Percentiles rank a stretch among this genome's conserved stretches.
These are phyloP conservation scores for Zelostemma sp. DNA, from an alignment of 1,140 invertebrate species.

Conservation along the genomic window DNA sequence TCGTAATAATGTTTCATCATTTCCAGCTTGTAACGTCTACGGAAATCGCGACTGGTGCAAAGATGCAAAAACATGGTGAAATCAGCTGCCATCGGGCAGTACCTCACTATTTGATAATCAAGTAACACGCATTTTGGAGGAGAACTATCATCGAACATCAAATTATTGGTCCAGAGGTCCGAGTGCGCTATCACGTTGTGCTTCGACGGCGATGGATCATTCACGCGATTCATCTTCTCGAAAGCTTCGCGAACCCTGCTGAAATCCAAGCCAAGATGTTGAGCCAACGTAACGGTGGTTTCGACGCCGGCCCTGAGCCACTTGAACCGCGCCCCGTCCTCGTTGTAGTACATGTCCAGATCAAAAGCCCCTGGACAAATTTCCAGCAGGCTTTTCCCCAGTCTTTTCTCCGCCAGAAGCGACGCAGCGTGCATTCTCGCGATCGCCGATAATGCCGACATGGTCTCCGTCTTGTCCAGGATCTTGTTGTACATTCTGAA, in stretches of 20 bases:
- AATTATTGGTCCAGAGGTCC: too few relatives aligned
- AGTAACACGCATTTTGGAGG: too few relatives aligned
- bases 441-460: conserved; percentile 66
- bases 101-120: too few relatives aligned
- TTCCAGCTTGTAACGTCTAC: too few relatives aligned
- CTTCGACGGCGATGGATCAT: conserved; percentile 64
- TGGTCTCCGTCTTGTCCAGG: conserved; percentile 66
- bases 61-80: too few relatives aligned
- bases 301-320: conserved; percentile 54
- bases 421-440: conserved; percentile 73
- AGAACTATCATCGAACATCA: too few relatives aligned
- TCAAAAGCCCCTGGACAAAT: conserved; percentile 44
- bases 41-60: too few relatives aligned
- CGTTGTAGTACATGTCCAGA: conserved; percentile 14
- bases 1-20: too few relatives aligned
- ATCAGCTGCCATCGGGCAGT: too few relatives aligned
- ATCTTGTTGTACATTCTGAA: conserved; percentile 56
- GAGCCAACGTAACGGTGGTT: conserved; percentile 44
- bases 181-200: conserved; percentile 73
- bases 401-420: conserved; percentile 68
- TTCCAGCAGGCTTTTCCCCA: conserved; percentile 40
- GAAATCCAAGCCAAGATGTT: conserved; percentile 50
- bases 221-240: conserved; percentile 60
- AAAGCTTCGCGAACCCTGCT: conserved; percentile 55
- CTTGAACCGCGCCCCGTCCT: conserved; percentile 12